Evolutionary conservation across 1,140 invertebrate genomes (phyloP).

Genomic region (Zaprionus ghesquierei): DNA sequence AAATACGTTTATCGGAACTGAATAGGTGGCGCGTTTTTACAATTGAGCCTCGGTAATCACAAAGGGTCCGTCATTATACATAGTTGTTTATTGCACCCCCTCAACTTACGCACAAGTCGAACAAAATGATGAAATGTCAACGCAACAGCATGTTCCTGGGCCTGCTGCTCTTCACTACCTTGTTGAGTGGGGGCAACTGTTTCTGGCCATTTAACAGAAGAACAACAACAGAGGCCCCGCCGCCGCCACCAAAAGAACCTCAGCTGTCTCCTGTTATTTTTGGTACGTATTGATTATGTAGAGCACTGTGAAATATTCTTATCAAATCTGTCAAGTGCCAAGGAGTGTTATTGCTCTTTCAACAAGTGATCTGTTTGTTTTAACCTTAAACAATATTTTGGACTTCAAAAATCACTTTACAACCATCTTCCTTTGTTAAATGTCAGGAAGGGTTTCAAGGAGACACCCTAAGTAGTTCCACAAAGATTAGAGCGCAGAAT

Average conservation of each 20-base stretch:
- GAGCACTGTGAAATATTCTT: background rate
- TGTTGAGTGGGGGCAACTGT: slow-evolving; percentile 22
- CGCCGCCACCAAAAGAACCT: slow-evolving; percentile 33
- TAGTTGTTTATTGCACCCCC: background rate
- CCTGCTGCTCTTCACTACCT: slow-evolving; percentile 7
- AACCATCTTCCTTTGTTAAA: too few relatives aligned
- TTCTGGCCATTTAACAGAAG: slow-evolving; percentile 60
- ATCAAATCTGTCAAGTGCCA: background rate
- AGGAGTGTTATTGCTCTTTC: background rate
- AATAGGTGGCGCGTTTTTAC: slow-evolving; percentile 14
- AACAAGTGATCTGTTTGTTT: too few relatives aligned
- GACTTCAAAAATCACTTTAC: too few relatives aligned
- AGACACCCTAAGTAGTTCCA: too few relatives aligned
- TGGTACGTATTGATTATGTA: slow-evolving; percentile 51
- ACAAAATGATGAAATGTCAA: slow-evolving; percentile 35
- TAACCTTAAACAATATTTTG: too few relatives aligned
- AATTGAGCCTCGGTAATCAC: background rate
- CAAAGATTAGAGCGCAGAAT: too few relatives aligned
- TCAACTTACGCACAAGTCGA: slow-evolving; percentile 21
- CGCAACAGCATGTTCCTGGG: background rate
- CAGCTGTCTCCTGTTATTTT: slow-evolving; percentile 77
- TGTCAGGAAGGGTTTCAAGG: too few relatives aligned
- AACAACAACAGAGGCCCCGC: slow-evolving; percentile 12
- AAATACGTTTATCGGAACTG: slow-evolving; percentile 37
- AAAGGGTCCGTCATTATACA: background rate